These are phyloP conservation scores for Drosophila varians DNA, from an alignment of 1,140 invertebrate genomes.

Conservation along the genomic window DNA sequence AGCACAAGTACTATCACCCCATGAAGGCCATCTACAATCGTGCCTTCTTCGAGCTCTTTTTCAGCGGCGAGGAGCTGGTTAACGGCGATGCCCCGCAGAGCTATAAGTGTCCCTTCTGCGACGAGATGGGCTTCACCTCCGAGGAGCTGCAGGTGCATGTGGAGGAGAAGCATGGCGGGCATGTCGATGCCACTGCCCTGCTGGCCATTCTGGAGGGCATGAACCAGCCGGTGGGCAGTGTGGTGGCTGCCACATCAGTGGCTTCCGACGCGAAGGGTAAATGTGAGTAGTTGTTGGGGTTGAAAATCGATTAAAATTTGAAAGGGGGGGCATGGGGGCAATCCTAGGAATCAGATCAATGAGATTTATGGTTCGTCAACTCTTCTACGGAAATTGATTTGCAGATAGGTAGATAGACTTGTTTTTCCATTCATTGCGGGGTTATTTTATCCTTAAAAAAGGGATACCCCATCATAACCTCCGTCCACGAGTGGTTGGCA, in stretches of 20 bases:
- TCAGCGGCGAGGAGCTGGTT: conserved; percentile 35
- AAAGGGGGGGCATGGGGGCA: no score
- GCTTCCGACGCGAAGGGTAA: neutral
- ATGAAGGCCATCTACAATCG: conserved; percentile 51
- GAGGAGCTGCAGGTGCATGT: conserved; percentile 50
- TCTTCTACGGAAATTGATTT: no score
- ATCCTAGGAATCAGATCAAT: no score
- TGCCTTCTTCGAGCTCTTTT: conserved; percentile 32
- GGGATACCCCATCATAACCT: neutral
- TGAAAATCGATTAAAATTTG: no score
- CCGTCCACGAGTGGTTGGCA: neutral
- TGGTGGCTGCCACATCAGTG: neutral
- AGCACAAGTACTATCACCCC: conserved; percentile 60
- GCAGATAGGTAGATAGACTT: no score
- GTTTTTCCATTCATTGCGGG: neutral
- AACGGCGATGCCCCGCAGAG: conserved; percentile 51
- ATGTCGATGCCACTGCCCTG: conserved; percentile 32
- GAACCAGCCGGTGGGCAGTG: neutral
- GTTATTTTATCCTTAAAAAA: neutral
- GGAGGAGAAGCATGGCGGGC: conserved; percentile 18
- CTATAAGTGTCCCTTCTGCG: conserved; percentile 51
- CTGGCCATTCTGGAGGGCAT: conserved; percentile 43
- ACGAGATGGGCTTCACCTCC: conserved; percentile 36
- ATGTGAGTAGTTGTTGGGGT: conserved; percentile 37
- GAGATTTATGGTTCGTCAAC: no score